Base-by-base conservation (phyloP, 2,888 invertebrate genomes). In the Drosophila peninsularis region DNA sequence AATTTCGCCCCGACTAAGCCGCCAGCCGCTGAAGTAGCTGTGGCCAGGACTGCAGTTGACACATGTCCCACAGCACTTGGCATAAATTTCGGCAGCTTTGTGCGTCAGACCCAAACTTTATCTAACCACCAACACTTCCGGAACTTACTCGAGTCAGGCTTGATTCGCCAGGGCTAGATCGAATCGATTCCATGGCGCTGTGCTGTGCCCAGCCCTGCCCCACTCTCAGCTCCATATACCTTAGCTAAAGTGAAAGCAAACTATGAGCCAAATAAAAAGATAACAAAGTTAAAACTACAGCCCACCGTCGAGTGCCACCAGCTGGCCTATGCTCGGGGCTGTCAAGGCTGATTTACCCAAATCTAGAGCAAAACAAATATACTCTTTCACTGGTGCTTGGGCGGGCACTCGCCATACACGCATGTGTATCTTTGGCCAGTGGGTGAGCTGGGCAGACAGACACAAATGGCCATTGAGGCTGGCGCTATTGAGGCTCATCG, bases 21-120 rank as follows among this genome's bases (percentile, higher is more conserved):
- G 17, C 30, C 9, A 17, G 10, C 39, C 17, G 5, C 19, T 17
- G 56, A 36, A 45, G 39, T 44, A 45, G 39, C 55, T 56, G 52
- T 50, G 17, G 39, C 14, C 24, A 10, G n/a, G 11, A 21, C 68
- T 54, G 68, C 68, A 37, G 5, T 13, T 13, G 69, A 37, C 68
- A 54, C 37, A 54, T 44, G 42, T 58, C 47, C 13, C 9, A 30
- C 14, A 42, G 54, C 30, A 49, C 42, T 45, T 21, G 17, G 10
- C 19, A 37, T 10, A 19, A 37, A 55, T 37, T 49, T 49, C 13
- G 21, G 7, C 30, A 7, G 7, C 1, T 7, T 30, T 6, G 30
- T 30, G 30, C 30, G 6, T 30, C 5, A 7, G 30, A 30, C 6
- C 30, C 7, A 7, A 1, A 30, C 7, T 30, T 1, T n/a, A n/a